phyloP scores from a whole-genome alignment of 2,888 invertebrate genomes.

The Nasonovia ribisnigri region DNA sequence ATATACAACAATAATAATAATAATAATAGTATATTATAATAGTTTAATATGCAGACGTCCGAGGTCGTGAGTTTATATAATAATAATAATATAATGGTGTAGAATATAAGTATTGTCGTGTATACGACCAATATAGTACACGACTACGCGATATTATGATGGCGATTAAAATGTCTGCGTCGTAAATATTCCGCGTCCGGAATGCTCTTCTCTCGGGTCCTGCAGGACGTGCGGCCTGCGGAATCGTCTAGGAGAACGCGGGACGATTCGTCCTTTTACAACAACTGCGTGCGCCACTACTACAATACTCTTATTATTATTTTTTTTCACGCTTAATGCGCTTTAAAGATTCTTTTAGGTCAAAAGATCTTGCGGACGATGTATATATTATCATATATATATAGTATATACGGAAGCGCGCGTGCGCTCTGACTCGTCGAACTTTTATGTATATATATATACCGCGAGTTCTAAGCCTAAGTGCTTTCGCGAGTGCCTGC shows the following conservation, averaged over 20 bases:
- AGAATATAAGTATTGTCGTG: background rate
- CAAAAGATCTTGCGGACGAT: constrained; percentile 7
- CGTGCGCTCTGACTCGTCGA: background rate
- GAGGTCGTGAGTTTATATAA: background rate
- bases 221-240: background rate
- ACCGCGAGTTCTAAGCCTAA: constrained; percentile 17
- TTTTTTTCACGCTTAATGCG: constrained; percentile 20
- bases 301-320: background rate
- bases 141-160: constrained; percentile 12
- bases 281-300: background rate
- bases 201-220: constrained; percentile 4
- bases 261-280: background rate
- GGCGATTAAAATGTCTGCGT: constrained; percentile 46
- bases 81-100: background rate
- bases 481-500: constrained; percentile 24
- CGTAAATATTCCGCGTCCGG: constrained; percentile 40
- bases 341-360: constrained; percentile 44
- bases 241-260: background rate
- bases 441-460: background rate
- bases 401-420: background rate
- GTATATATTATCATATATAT: background rate
- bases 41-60: background rate
- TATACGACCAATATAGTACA: background rate
- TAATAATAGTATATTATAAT: background rate
- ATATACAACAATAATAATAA: background rate